phyloP scores from a whole-genome alignment of 2,113 vertebrate species.

The Nymphicus hollandicus region DNA sequence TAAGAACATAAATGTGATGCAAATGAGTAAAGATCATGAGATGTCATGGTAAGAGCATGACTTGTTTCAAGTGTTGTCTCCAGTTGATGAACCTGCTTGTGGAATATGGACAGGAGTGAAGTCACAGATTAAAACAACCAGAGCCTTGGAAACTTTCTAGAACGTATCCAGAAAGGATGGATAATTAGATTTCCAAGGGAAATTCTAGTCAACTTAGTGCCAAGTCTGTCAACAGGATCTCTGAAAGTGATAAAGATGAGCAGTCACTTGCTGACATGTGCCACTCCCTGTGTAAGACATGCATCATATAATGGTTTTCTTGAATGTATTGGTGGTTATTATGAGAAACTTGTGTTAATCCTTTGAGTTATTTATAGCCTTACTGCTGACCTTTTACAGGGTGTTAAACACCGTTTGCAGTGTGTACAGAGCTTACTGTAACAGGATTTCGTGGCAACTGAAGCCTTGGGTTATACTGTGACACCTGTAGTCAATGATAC shows the following conservation, averaged over 20 bases:
- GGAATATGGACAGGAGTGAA: neutral
- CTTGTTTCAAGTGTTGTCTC: neutral
- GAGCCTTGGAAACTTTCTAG: neutral
- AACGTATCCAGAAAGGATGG: neutral
- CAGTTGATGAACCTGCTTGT: neutral
- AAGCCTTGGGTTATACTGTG: neutral
- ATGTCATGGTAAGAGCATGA: neutral
- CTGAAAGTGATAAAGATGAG: neutral
- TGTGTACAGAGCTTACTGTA: neutral
- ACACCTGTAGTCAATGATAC: neutral
- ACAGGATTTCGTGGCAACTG: neutral
- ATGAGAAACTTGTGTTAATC: neutral
- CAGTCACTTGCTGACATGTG: neutral
- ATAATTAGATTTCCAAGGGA: neutral
- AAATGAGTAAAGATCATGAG: neutral
- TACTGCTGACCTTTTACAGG: neutral
- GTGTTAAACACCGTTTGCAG: neutral
- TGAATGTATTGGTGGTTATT: neutral
- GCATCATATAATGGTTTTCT: neutral
- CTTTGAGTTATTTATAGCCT: neutral
- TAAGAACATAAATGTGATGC: neutral
- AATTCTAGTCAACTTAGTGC: neutral
- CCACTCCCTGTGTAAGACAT: no score
- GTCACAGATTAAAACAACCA: neutral
- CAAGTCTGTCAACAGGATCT: neutral